Evolutionary conservation across 2,113 vertebrate species (phyloP), one percentile per base, ranked within the genome.

Genomic region (Abramis brama): DNA sequence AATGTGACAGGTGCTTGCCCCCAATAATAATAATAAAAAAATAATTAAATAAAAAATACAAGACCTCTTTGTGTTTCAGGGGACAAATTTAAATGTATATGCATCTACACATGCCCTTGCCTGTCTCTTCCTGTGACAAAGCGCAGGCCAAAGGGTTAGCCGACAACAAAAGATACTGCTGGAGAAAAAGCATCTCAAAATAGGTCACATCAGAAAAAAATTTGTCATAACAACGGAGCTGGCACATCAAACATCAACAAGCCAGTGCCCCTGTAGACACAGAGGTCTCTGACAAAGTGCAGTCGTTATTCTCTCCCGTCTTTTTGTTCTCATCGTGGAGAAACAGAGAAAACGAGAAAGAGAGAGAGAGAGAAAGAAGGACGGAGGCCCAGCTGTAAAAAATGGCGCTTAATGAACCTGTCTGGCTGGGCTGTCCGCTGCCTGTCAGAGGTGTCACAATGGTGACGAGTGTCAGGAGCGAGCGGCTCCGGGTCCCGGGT

Each of bases 371-470:
- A 73, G 70, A 55, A 25, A 36, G 52, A 55, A 95, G 45, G n/a
- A 62, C 30, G 3, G 77, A 23, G 96, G 96, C 96, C 95, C 97
- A 99, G 98, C 98, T 99, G 97, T 96, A 97, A 97, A 96, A 97
- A 98, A 97, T 96, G 95, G 95, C 95, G 97, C 97, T 97, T 99
- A 99, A 99, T 99, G 98, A 99, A 99, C 97, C 97, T 99, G 97
- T 99, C 97, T 98, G 96, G 96, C 94, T 96, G 95, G 96, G 96
- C 97, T 96, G 98, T 99, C 97, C 98, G 96, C 96, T 96, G 97
- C 97, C 97, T 99, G 98, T 99, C 98, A 99, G 96, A 95, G 96
- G 96, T 96, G 98, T 99, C 98, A 98, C 96, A 82, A 94, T 95
- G 95, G 97, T 98, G 98, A 98, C 97, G 96, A 97, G 97, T 97